These are phyloP conservation scores for Geophilus truncorum DNA, from an alignment of 2,888 invertebrate species.

Conservation along the genomic window DNA sequence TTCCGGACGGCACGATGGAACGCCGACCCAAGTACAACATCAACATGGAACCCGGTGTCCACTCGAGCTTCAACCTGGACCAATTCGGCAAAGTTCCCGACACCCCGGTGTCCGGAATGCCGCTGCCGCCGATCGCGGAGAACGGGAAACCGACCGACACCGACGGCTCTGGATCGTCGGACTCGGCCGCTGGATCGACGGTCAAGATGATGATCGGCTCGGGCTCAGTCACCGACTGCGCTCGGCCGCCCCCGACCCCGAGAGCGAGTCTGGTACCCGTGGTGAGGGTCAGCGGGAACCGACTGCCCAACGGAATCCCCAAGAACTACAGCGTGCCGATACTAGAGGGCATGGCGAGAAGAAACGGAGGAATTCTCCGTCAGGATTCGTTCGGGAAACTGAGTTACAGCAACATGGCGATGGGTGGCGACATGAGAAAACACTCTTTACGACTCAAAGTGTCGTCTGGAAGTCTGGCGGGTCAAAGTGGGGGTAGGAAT, in stretches of 20 bases:
- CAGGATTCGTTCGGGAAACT: slow-evolving; percentile 72
- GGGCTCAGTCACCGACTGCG: slow-evolving; percentile 28
- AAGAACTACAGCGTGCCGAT: slow-evolving; percentile 37
- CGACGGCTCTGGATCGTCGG: slow-evolving; percentile 27
- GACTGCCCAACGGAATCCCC: slow-evolving; percentile 36
- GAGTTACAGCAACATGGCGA: slow-evolving; percentile 68
- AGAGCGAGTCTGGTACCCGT: background rate
- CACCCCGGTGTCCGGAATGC: slow-evolving; percentile 61
- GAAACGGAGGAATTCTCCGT: slow-evolving; percentile 35
- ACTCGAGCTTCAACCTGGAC: slow-evolving; percentile 84
- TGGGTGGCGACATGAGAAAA: slow-evolving; percentile 68
- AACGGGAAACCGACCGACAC: slow-evolving; percentile 47
- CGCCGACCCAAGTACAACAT: slow-evolving; percentile 81
- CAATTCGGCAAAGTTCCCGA: slow-evolving; percentile 61
- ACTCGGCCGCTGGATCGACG: background rate
- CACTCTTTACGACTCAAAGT: slow-evolving; percentile 54
- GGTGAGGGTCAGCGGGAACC: background rate
- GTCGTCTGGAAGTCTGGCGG: slow-evolving; percentile 43
- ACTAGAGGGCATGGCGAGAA: slow-evolving; percentile 36
- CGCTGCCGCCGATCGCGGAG: slow-evolving; percentile 81
- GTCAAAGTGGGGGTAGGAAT: slow-evolving; percentile 34
- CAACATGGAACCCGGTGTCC: slow-evolving; percentile 89
- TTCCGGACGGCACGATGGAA: slow-evolving; percentile 87
- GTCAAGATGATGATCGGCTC: slow-evolving; percentile 33
- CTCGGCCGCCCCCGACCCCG: background rate